Base-by-base conservation (phyloP, 2,797 vertebrate genomes). In the Poeciliopsis paucimaculata region DNA sequence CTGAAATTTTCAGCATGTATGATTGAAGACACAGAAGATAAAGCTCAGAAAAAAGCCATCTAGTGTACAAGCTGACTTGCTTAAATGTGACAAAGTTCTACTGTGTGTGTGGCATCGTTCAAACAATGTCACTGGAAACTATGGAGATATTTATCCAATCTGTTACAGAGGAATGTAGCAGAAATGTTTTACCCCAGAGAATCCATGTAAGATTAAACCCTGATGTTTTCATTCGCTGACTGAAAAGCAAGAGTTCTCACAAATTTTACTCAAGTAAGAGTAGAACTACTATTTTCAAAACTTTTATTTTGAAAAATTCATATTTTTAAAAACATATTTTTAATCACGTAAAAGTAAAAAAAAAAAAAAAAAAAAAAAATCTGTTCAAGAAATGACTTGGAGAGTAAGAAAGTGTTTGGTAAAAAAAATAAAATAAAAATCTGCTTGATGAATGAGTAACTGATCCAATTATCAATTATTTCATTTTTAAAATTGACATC, bases 11-110 rank as follows among this genome's bases (percentile, higher is more conserved):
- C 39, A 23, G 36, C 36, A 34, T 75, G 49, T 72, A 16, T 64
- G 68, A 82, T 68, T 84, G 77, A 78, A 77, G 74, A 85, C 70
- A 76, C 43, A 5, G n/a, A 73, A 18, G 73, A 72, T 62, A 41
- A 66, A 57, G 41, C 4, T 41, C 34, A 55, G 53, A 12, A 12
- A n/a, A 43, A 12, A 55, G 4, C 11, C 11, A n/a, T 55, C 2
- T n/a, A 5, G 53, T n/a, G 9, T 55, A 4, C 53, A 55, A 55
- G n/a, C 11, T 57, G 4, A 57, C 26, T n/a, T 28, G 55, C 4
- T 1, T 12, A 12, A 57, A 57, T 15, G n/a, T 57, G 55, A 28
- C n/a, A 57, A 57, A 28, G n/a, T 13, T 55, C 23, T 55, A 11
- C 26, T 55, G 8, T 11, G 0, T 11, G 51, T 0, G 51, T 55